Evolutionary conservation across 2,113 vertebrate species (phyloP).

Genomic region (Gila orcuttii): DNA sequence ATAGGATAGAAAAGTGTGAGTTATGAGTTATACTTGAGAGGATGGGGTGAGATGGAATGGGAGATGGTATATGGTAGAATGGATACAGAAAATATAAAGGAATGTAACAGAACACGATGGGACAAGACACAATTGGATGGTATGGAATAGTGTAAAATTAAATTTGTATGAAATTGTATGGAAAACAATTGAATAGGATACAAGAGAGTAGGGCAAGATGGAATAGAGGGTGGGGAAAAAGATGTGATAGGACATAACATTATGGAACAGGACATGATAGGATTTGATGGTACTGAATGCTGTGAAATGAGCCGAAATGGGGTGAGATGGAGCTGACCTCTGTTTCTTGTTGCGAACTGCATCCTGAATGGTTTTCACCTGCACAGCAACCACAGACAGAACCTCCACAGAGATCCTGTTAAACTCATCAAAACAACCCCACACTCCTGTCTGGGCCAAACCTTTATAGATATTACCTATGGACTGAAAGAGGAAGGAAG

Average conservation of each 20-base stretch:
- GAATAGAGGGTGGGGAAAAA: not conserved
- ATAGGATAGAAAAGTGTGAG: not conserved
- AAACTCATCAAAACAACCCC: slow-evolving; percentile 81
- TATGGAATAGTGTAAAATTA: not conserved
- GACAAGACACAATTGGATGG: not conserved
- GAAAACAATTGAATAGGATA: not conserved
- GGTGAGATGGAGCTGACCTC: slow-evolving; percentile 60
- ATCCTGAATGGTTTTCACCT: slow-evolving; percentile 79
- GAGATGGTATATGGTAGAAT: not conserved
- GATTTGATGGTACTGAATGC: not conserved
- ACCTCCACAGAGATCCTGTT: slow-evolving; percentile 77
- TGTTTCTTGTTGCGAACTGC: slow-evolving; percentile 78
- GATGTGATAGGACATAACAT: not conserved
- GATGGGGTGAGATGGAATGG: not conserved
- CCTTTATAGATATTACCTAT: slow-evolving; percentile 79
- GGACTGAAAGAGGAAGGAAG: slow-evolving; percentile 57
- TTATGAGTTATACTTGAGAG: not conserved
- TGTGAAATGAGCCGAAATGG: not conserved
- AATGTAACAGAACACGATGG: not conserved
- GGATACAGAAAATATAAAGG: not conserved
- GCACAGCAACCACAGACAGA: slow-evolving; percentile 76
- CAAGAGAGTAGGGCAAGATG: not conserved
- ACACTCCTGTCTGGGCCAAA: slow-evolving; percentile 78
- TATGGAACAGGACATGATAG: not conserved
- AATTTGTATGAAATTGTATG: not conserved